Evolutionary conservation across 1,140 invertebrate species (phyloP).

Genomic region (Acarapis woodi): DNA sequence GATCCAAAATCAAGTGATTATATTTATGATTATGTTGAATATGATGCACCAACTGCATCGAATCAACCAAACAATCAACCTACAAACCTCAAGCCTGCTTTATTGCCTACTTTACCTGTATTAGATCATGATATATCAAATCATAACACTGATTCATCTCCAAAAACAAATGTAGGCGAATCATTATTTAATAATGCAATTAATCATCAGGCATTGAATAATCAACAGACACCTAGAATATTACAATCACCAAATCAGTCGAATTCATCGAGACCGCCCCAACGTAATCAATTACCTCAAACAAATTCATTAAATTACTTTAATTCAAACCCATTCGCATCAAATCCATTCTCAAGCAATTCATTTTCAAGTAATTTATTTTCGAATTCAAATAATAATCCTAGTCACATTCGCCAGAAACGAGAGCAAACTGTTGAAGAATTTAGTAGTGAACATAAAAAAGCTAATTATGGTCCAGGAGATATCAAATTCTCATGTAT

Average conservation of each 20-base stretch:
- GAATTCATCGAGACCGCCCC: neutral
- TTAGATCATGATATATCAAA: neutral
- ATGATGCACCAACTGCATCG: neutral
- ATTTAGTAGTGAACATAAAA: neutral
- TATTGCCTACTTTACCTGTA: neutral
- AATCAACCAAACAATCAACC: neutral
- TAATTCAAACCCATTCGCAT: no score
- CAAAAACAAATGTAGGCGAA: no score
- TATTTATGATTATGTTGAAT: conserved; percentile 9
- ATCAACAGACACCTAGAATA: neutral
- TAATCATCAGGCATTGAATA: no score
- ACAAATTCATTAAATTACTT: neutral
- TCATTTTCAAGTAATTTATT: neutral
- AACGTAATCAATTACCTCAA: neutral
- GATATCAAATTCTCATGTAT: conserved; percentile 9
- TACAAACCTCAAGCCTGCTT: neutral
- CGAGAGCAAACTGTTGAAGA: neutral
- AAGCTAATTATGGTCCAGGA: neutral
- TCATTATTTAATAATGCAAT: no score
- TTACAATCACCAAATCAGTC: neutral
- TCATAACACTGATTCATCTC: neutral
- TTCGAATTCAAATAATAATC: neutral
- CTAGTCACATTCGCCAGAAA: neutral
- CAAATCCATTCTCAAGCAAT: neutral
- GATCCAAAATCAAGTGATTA: conserved; percentile 5